Percentiles rank a stretch among this genome's conserved stretches.
These are phyloP conservation scores for Sisor rabdophorus DNA, from an alignment of 2,113 vertebrate species.

Conservation along the genomic window DNA sequence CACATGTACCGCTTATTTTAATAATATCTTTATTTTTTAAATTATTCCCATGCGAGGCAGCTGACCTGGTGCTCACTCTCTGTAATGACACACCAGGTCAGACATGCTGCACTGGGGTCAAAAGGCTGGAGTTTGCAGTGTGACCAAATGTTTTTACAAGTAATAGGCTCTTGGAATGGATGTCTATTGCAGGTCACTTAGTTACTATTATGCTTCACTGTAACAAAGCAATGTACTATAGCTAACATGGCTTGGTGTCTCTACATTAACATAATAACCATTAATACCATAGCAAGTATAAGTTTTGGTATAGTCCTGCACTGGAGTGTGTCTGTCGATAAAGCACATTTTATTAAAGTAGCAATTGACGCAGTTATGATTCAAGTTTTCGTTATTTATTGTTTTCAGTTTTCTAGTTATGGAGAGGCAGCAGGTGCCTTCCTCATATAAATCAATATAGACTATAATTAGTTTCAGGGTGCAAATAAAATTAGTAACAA, in stretches of 20 bases:
- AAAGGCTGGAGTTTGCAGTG: neutral
- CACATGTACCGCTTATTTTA: too few species aligned
- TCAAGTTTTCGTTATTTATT: constrained; percentile 43
- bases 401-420: constrained; percentile 24
- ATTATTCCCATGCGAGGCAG: constrained; percentile 6
- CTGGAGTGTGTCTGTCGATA: constrained; percentile 31
- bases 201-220: constrained; percentile 30
- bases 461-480: constrained; percentile 4
- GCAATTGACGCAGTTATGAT: constrained; percentile 46
- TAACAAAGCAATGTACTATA: constrained; percentile 24
- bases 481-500: constrained; percentile 34
- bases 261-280: constrained; percentile 25
- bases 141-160: constrained; percentile 29
- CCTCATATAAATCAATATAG: constrained; percentile 27
- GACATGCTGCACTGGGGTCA: constrained; percentile 10
- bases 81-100: constrained; percentile 18
- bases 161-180: constrained; percentile 6
- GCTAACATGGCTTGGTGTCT: constrained; percentile 8
- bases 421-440: constrained; percentile 25
- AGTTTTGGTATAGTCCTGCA: constrained; percentile 13
- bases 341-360: constrained; percentile 46
- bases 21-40: too few species aligned
- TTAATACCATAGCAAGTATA: constrained; percentile 19
- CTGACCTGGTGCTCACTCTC: neutral
- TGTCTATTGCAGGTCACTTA: constrained; percentile 10